Evolutionary conservation across 2,888 invertebrate genomes (phyloP).

Genomic region (Thelaira solivaga): DNA sequence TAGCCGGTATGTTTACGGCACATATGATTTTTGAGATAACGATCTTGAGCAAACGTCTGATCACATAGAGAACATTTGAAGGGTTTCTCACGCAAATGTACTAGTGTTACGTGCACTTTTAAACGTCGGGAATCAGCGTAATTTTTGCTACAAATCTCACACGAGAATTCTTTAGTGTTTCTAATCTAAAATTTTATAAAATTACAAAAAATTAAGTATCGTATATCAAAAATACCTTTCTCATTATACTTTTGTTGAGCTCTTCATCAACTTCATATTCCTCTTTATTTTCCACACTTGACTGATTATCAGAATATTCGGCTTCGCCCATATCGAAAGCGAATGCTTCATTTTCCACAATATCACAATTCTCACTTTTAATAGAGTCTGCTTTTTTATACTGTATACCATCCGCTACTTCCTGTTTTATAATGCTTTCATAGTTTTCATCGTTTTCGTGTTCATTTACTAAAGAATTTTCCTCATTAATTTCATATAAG

Average conservation of each 20-base stretch:
- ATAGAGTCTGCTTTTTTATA: not conserved
- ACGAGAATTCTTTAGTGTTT: constrained; percentile 46
- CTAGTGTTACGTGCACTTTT: constrained; percentile 45
- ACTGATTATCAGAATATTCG: not conserved
- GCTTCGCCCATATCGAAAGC: constrained; percentile 13
- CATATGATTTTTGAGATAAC: constrained; percentile 33
- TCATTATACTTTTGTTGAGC: constrained; percentile 40
- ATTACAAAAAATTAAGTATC: not conserved
- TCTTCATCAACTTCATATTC: constrained; percentile 31
- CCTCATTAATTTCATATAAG: constrained; percentile 6
- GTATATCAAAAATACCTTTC: constrained; percentile 6
- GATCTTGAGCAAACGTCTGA: constrained; percentile 41
- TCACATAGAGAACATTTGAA: constrained; percentile 49
- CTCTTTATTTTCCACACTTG: constrained; percentile 21
- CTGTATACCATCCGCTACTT: not conserved
- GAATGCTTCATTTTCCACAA: not conserved
- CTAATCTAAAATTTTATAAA: constrained; percentile 14
- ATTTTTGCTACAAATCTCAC: constrained; percentile 47
- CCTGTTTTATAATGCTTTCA: constrained; percentile 19
- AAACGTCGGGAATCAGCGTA: constrained; percentile 35
- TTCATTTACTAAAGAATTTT: not conserved
- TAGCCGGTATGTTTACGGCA: constrained; percentile 34
- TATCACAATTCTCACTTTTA: not conserved
- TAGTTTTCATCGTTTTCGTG: not conserved
- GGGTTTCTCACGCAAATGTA: constrained; percentile 41